A percentile compares a stretch with the other conserved stretches of the same genome.
Conservation (phyloP, 2,797 vertebrate genomes). For the Fratercula arctica region DNA sequence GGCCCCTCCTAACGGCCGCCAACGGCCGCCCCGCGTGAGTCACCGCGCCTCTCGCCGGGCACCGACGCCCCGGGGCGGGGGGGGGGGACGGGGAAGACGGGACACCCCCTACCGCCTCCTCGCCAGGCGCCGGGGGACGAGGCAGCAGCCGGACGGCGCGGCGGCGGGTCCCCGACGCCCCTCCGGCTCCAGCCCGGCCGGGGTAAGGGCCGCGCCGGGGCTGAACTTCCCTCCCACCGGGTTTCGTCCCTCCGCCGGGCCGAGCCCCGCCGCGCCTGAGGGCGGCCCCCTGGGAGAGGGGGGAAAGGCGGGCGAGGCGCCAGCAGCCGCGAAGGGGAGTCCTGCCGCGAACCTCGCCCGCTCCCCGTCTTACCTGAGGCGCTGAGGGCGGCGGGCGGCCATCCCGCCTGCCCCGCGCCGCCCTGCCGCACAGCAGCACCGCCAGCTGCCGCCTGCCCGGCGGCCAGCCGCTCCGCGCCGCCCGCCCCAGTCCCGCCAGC, state of each 20-base stretch:
- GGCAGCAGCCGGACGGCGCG: background rate
- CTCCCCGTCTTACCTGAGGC: constrained; percentile 17
- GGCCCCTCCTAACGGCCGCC: background rate
- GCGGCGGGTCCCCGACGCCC: background rate
- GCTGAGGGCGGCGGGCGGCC: background rate
- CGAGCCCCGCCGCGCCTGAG: background rate
- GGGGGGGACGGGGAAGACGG: background rate
- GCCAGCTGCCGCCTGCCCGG: background rate
- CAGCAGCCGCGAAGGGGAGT: background rate
- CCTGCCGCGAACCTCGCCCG: background rate
- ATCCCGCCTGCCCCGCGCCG: background rate
- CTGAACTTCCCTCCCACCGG: background rate
- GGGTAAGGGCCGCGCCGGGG: background rate
- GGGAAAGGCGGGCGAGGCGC: too few species aligned
- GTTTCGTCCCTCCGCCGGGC: background rate
- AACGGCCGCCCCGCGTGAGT: background rate
- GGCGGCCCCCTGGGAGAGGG: background rate
- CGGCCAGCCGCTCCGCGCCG: background rate
- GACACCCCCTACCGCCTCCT: background rate
- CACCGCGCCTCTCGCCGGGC: background rate
- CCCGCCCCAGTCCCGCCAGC: background rate
- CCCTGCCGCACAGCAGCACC: background rate
- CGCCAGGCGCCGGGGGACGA: background rate
- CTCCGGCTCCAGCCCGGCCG: background rate
- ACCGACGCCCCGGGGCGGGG: too few species aligned